These are phyloP conservation scores for Mercenaria mercenaria DNA, from an alignment of 1,140 invertebrate genomes.

Conservation along the genomic window DNA sequence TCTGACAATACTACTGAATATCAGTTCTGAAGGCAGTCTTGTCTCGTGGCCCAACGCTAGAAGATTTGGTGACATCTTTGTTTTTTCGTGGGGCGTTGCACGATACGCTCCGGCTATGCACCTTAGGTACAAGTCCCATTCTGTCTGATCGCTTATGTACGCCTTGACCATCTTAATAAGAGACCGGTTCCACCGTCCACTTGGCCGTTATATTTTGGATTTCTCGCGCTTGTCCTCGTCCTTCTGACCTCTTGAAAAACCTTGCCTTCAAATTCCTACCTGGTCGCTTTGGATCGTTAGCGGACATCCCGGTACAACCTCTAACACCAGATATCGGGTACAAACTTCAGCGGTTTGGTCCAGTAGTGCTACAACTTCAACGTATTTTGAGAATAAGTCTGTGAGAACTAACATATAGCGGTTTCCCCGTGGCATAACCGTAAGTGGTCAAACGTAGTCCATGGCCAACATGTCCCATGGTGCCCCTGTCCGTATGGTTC, in stretches of 20 bases:
- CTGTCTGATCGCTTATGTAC: not conserved
- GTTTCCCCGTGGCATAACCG: not conserved
- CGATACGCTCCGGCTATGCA: constrained; percentile 56
- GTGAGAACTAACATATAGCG: no score
- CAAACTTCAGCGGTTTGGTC: not conserved
- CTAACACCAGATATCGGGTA: not conserved
- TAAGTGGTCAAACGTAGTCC: not conserved
- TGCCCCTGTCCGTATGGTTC: not conserved
- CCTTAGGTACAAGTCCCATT: constrained; percentile 50
- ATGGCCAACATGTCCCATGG: not conserved
- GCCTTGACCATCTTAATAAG: not conserved
- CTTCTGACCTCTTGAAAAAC: constrained; percentile 47
- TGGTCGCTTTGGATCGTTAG: not conserved
- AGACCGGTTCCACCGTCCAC: constrained; percentile 14
- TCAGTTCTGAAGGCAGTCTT: constrained; percentile 58
- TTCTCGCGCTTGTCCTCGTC: constrained; percentile 37
- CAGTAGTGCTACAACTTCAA: not conserved
- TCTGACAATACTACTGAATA: not conserved
- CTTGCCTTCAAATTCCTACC: not conserved
- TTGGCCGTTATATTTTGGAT: constrained; percentile 52
- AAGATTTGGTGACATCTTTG: constrained; percentile 66
- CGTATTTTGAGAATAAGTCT: no score
- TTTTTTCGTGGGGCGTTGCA: constrained; percentile 61
- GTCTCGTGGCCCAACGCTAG: constrained; percentile 72
- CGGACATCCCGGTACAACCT: not conserved